A percentile compares a stretch with the other conserved stretches of the same genome.
phyloP scores from a whole-genome alignment of 2,113 vertebrate species.

The Thymallus thymallus region DNA sequence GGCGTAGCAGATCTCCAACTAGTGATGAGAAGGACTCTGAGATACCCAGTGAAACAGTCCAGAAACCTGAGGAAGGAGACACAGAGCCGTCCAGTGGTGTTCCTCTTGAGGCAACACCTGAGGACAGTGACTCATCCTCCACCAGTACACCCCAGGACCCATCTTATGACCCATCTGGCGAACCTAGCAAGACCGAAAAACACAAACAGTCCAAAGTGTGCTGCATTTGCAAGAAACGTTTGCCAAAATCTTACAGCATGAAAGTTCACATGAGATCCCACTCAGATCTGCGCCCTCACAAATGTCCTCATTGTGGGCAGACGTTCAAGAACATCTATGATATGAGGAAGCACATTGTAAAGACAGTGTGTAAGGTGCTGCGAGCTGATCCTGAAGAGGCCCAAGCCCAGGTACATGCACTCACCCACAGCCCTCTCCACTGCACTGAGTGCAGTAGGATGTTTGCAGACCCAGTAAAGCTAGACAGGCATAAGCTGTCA shows the following conservation, averaged over 20 bases:
- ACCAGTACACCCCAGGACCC: background rate
- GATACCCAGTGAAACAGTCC: background rate
- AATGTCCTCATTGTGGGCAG: conserved; percentile 8
- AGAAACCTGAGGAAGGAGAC: background rate
- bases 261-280: background rate
- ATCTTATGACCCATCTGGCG: background rate
- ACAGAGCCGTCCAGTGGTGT: too few relatives aligned
- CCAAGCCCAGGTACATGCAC: background rate
- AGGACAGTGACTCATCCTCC: background rate
- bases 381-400: background rate
- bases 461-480: conserved; percentile 3
- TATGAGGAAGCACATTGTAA: conserved; percentile 11
- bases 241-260: background rate
- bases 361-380: background rate
- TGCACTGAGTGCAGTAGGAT: conserved; percentile 23
- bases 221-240: background rate
- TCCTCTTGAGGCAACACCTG: background rate
- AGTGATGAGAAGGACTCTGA: background rate
- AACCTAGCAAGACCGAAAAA: background rate
- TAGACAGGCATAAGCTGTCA: conserved; percentile 14
- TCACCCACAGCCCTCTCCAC: too few relatives aligned
- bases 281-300: background rate
- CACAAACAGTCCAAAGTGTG: background rate
- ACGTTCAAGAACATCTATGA: background rate
- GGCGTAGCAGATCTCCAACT: background rate